These are phyloP conservation scores for Psylliodes chrysocephalus DNA, from an alignment of 2,888 invertebrate genomes.

Conservation along the genomic window DNA sequence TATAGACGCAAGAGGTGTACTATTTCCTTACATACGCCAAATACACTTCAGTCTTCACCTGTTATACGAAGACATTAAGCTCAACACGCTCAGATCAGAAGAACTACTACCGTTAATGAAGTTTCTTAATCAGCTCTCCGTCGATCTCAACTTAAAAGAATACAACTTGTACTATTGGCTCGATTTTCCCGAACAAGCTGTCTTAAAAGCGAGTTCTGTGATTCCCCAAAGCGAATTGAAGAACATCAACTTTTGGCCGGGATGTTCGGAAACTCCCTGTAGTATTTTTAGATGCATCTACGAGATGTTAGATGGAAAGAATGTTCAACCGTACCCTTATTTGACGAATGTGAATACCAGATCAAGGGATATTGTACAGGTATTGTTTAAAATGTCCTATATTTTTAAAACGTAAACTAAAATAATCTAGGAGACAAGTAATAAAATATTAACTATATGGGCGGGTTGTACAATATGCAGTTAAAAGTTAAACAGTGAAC, in stretches of 20 bases:
- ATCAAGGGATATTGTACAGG: conserved; percentile 80
- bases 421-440: too few species aligned
- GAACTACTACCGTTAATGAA: conserved; percentile 75
- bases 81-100: conserved; percentile 77
- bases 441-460: too few species aligned
- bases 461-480: too few species aligned
- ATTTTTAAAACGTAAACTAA: too few species aligned
- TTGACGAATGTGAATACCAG: conserved; percentile 78
- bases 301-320: conserved; percentile 69
- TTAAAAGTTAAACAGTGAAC: too few species aligned
- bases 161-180: conserved; percentile 86
- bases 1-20: conserved; percentile 68
- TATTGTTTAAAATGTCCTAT: conserved; percentile 64
- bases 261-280: conserved; percentile 73
- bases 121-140: conserved; percentile 80
- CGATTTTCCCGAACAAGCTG: conserved; percentile 74
- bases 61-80: conserved; percentile 90
- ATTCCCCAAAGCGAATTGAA: conserved; percentile 66
- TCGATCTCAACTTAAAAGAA: conserved; percentile 76
- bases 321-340: conserved; percentile 74
- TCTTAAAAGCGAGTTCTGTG: conserved; percentile 12
- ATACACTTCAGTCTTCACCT: conserved; percentile 86
- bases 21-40: conserved; percentile 79
- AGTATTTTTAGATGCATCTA: conserved; percentile 78
- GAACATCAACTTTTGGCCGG: conserved; percentile 71